Evolutionary conservation across 2,113 vertebrate genomes (phyloP).

Genomic region (Pangasianodon gigas): DNA sequence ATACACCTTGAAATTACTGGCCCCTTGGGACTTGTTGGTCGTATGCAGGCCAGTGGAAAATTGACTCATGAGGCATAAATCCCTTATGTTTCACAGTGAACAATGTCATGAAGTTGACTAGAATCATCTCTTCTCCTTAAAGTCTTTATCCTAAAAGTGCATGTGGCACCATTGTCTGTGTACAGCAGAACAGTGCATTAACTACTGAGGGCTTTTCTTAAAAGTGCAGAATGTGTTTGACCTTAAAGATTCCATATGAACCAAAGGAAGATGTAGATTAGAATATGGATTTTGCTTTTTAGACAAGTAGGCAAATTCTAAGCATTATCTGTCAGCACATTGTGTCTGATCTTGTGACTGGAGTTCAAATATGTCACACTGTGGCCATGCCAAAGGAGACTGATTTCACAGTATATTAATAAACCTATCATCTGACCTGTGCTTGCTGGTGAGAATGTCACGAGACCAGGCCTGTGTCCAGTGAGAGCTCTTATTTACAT

Average conservation of each 20-base stretch:
- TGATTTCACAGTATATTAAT: not conserved
- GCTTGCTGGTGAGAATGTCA: not conserved
- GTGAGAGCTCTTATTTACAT: not conserved
- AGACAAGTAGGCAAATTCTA: not conserved
- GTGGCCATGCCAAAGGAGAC: not conserved
- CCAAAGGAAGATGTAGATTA: not conserved
- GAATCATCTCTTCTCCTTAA: too few relatives aligned
- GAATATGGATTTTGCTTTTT: not conserved
- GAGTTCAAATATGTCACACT: not conserved
- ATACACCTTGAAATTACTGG: not conserved
- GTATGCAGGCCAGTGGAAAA: not conserved
- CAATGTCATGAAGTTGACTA: too few relatives aligned
- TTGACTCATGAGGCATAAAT: not conserved
- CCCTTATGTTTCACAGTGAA: not conserved
- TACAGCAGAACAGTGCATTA: not conserved
- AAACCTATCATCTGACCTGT: not conserved
- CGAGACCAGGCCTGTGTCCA: not conserved
- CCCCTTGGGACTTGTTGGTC: not conserved
- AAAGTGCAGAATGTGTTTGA: not conserved
- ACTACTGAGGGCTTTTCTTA: not conserved
- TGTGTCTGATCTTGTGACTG: not conserved
- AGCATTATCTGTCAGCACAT: not conserved
- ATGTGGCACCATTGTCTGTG: too few relatives aligned
- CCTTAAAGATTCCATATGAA: not conserved
- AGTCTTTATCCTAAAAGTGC: too few relatives aligned